Conservation (phyloP, 30 jellyfish, hydroid and myxozoan genomes). For the Chironex yamaguchii region DNA sequence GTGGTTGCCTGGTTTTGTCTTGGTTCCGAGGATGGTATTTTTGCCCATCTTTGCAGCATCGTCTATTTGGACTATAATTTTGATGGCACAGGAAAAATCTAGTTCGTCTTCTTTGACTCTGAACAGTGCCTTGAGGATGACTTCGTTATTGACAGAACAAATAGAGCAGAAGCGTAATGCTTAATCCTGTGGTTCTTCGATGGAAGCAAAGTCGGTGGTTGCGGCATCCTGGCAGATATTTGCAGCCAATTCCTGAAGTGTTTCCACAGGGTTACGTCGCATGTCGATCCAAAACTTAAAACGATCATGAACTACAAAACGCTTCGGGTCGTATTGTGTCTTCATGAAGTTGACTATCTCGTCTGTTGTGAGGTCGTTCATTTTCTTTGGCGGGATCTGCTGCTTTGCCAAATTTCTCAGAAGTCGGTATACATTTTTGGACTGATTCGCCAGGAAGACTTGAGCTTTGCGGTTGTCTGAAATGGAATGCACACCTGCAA, state of each 20-base stretch:
- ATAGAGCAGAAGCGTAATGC: conserved; percentile 47
- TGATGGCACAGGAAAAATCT: conserved; percentile 21
- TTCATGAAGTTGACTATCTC: conserved; percentile 29
- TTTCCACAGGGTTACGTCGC: conserved; percentile 49
- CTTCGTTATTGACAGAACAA: conserved; percentile 45
- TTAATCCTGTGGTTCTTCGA: conserved; percentile 65
- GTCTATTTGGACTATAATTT: conserved; percentile 23
- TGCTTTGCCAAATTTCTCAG: conserved; percentile 7
- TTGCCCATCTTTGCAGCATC: conserved; percentile 58
- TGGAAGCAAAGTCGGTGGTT: conserved; percentile 40
- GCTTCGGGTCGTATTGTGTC: conserved; percentile 37
- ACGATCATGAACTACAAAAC: conserved; percentile 53
- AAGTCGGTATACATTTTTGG: conserved; percentile 3
- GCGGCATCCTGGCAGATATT: conserved; percentile 65
- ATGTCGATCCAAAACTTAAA: conserved; percentile 54
- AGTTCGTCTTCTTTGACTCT: conserved; percentile 7
- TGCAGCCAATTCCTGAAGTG: conserved; percentile 48
- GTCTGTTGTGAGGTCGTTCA: conserved; percentile 28
- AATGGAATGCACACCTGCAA: conserved; percentile 49
- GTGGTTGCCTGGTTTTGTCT: no score
- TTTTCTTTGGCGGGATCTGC: conserved; percentile 16
- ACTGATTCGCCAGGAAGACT: conserved; percentile 46
- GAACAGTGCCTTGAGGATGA: conserved; percentile 43
- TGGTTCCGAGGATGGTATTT: conserved; percentile 17
- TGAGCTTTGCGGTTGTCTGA: conserved; percentile 21